Evolutionary conservation across 35 echinoderm and acorn worm genomes (phyloP).

Genomic region (Stichopus chloronotus): DNA sequence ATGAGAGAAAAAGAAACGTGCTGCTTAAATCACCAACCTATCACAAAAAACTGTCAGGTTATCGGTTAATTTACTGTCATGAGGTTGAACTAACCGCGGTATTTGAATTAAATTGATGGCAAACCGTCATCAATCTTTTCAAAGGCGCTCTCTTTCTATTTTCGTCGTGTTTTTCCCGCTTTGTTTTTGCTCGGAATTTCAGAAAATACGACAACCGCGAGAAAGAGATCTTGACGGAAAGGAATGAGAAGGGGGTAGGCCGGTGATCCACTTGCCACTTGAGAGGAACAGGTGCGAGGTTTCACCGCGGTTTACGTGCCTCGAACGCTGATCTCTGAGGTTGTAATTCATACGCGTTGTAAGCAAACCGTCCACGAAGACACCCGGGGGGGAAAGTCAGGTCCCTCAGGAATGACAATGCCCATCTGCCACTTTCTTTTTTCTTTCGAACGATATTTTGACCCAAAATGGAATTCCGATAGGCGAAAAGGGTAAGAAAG

Average conservation of each 20-base stretch:
- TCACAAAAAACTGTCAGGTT: not conserved
- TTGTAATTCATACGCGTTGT: not conserved
- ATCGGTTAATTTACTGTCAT: not conserved
- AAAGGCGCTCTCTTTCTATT: not conserved
- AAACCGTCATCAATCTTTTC: not conserved
- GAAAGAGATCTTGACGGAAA: no score
- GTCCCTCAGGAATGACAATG: not conserved
- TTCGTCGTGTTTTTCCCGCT: not conserved
- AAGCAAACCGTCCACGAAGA: not conserved
- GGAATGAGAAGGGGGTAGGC: no score
- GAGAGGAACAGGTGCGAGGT: not conserved
- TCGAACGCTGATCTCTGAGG: not conserved
- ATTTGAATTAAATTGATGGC: not conserved
- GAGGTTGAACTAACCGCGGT: not conserved
- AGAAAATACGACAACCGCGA: no score
- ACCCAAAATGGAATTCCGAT: not conserved
- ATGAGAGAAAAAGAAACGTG: not conserved
- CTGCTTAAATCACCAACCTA: not conserved
- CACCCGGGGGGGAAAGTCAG: not conserved
- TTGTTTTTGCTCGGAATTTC: no score
- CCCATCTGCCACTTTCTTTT: not conserved
- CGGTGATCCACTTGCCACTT: no score
- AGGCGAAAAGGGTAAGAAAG: not conserved
- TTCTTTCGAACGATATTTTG: not conserved
- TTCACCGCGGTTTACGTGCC: not conserved